These are phyloP conservation scores for Cichladusa arquata DNA, from an alignment of 2,113 vertebrate genomes.

Conservation along the genomic window DNA sequence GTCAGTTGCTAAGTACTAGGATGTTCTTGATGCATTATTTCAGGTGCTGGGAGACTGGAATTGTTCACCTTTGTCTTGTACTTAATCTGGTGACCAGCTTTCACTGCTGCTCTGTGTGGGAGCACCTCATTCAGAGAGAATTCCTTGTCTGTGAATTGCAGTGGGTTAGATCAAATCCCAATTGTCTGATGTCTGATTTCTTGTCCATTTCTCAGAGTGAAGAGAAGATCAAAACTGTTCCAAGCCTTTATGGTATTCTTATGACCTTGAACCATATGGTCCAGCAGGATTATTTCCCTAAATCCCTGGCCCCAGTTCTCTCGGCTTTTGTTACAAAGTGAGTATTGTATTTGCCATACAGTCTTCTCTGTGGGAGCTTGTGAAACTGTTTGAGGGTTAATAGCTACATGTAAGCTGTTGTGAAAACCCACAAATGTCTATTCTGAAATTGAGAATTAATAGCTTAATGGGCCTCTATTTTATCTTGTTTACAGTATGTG, in stretches of 20 bases:
- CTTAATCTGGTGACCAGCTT: not conserved
- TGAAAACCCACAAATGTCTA: not conserved
- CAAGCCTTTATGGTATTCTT: conserved; percentile 87
- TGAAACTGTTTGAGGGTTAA: not conserved
- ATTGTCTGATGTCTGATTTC: not conserved
- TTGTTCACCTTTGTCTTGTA: not conserved
- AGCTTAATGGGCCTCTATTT: not conserved
- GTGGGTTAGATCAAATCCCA: not conserved
- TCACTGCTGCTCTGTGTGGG: not conserved
- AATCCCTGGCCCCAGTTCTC: conserved; percentile 82
- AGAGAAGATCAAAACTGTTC: conserved; percentile 88
- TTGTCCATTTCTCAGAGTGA: conserved; percentile 81
- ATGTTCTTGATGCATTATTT: not conserved
- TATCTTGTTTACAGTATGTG: not conserved
- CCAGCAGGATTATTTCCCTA: conserved; percentile 94
- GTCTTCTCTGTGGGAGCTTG: not conserved
- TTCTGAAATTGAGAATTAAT: not conserved
- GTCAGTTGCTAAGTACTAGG: not conserved
- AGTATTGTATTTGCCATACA: conserved; percentile 53
- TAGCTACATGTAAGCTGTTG: not conserved
- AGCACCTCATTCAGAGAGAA: not conserved
- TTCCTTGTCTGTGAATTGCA: not conserved
- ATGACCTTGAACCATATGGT: conserved; percentile 88
- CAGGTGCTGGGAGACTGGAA: not conserved
- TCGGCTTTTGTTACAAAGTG: conserved; percentile 92